phyloP scores from a whole-genome alignment of 2,113 vertebrate species.

The Puntigrus tetrazona region DNA sequence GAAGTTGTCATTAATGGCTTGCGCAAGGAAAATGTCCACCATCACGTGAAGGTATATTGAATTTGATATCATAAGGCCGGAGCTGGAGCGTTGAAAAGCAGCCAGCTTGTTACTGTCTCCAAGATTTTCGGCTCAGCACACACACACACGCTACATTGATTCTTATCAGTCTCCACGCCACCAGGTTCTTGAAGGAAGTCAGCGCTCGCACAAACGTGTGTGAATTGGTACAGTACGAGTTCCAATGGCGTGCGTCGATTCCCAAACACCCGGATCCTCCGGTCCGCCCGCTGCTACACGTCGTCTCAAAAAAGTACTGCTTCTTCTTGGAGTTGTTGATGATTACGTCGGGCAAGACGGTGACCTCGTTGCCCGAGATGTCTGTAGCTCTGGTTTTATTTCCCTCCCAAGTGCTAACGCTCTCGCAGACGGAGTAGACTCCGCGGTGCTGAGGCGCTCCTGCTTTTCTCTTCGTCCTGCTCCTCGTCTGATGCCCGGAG shows the following conservation, averaged over 20 bases:
- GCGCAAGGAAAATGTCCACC: conserved; percentile 19
- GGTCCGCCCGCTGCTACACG: conserved; percentile 79
- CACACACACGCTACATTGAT: conserved; percentile 97
- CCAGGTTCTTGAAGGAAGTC: conserved; percentile 89
- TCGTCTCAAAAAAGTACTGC: conserved; percentile 99
- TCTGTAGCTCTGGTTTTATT: conserved; percentile 95
- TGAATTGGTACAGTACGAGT: conserved; percentile 96
- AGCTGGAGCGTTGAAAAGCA: background rate
- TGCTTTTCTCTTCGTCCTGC: conserved; percentile 76
- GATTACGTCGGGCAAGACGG: conserved; percentile 88
- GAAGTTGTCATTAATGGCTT: conserved; percentile 1
- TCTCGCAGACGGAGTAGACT: conserved; percentile 95
- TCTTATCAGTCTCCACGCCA: conserved; percentile 93
- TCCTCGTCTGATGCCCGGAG: conserved; percentile 68
- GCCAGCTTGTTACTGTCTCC: conserved; percentile 74
- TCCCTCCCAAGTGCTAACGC: conserved; percentile 91
- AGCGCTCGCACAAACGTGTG: conserved; percentile 95
- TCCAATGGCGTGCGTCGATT: conserved; percentile 94
- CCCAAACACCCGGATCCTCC: conserved; percentile 86
- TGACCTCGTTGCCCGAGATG: conserved; percentile 95
- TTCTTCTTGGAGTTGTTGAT: conserved; percentile 93
- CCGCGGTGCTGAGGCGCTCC: conserved; percentile 85
- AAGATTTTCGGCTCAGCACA: conserved; percentile 92
- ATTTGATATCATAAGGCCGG: conserved; percentile 29
- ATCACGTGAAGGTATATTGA: conserved; percentile 27